These are phyloP conservation scores for Tachysurus fulvidraco DNA, from an alignment of 2,113 vertebrate genomes.

Conservation along the genomic window DNA sequence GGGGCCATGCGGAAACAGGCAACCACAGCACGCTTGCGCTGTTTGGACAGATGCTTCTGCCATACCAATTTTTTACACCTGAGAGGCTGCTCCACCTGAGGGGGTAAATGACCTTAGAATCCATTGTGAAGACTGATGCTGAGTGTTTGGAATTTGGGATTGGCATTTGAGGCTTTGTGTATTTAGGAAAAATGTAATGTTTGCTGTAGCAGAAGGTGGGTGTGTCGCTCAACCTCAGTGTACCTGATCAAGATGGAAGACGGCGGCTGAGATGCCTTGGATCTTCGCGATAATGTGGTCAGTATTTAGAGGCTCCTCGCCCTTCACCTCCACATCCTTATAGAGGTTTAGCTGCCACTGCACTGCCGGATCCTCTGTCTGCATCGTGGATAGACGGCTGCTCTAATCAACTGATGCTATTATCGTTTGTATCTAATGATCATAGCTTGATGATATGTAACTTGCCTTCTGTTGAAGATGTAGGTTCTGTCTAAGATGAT, in stretches of 20 bases:
- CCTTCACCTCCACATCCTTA: constrained; percentile 85
- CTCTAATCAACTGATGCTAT: constrained; percentile 11
- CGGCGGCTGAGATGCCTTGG: constrained; percentile 93
- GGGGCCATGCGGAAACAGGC: constrained; percentile 99
- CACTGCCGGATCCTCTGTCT: constrained; percentile 95
- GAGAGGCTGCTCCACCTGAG: constrained; percentile 91
- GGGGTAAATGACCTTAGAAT: constrained; percentile 25
- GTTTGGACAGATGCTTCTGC: constrained; percentile 97
- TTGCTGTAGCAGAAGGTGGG: neutral
- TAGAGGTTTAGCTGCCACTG: constrained; percentile 98
- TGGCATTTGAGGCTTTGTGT: neutral
- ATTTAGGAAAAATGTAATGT: neutral
- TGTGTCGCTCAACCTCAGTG: neutral
- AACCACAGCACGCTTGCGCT: constrained; percentile 95
- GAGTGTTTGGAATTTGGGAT: neutral
- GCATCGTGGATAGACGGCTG: neutral
- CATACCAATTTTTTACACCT: constrained; percentile 91
- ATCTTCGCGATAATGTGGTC: constrained; percentile 86
- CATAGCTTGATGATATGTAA: neutral
- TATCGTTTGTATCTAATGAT: neutral
- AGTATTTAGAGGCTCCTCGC: constrained; percentile 77
- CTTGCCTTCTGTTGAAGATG: constrained; percentile 94
- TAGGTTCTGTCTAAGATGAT: constrained; percentile 88
- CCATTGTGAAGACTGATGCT: neutral
- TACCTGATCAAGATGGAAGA: constrained; percentile 91